These are phyloP conservation scores for Cantharis flavilabris DNA, from an alignment of 2,888 invertebrate species.

Conservation along the genomic window DNA sequence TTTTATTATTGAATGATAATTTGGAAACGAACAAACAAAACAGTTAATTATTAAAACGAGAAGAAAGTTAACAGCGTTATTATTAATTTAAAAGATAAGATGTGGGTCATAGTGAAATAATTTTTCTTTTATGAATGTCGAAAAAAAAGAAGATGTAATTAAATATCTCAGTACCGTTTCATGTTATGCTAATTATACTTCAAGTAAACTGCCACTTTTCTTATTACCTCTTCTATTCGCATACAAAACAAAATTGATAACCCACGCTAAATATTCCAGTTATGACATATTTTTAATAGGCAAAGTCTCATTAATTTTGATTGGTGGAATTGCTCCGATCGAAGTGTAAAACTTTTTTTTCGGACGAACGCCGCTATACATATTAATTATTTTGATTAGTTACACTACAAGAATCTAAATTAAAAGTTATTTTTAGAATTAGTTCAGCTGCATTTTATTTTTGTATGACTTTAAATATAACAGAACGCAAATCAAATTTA, in stretches of 20 bases:
- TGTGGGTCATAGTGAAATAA: constrained; percentile 1
- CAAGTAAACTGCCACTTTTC: background rate
- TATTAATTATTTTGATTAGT: background rate
- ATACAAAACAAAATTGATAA: background rate
- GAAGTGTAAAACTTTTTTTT: background rate
- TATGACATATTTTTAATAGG: background rate
- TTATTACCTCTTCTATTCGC: background rate
- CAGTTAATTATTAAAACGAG: background rate
- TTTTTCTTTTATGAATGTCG: background rate
- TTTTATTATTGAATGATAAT: background rate
- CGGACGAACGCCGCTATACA: background rate
- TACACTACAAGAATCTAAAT: background rate
- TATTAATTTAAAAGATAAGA: constrained; percentile 1
- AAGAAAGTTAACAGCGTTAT: background rate
- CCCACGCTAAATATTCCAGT: background rate
- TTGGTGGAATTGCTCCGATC: background rate
- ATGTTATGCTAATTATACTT: constrained; percentile 10
- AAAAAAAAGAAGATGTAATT: background rate
- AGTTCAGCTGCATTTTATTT: background rate
- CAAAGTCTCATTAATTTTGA: background rate
- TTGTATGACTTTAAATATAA: background rate
- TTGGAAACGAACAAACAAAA: background rate
- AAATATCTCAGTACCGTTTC: constrained; percentile 6
- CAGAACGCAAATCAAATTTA: background rate
- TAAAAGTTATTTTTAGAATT: background rate